Evolutionary conservation across 2,888 invertebrate genomes (phyloP).

Genomic region (Ethmia dodecea): DNA sequence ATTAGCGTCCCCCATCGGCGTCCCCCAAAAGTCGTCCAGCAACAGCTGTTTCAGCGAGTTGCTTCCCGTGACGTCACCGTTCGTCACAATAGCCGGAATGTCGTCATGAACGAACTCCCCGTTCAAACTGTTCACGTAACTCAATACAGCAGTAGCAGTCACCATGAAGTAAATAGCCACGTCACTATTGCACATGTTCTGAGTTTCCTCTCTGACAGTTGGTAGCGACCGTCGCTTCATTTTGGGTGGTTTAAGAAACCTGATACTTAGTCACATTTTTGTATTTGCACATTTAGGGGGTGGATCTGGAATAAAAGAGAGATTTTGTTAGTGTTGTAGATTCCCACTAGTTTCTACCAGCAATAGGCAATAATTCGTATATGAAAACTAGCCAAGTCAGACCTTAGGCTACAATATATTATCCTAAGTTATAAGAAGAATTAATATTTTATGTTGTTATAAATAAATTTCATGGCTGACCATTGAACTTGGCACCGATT

Average conservation of each 20-base stretch:
- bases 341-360: no score
- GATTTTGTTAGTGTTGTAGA: neutral
- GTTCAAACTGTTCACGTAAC: constrained; percentile 85
- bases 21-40: constrained; percentile 92
- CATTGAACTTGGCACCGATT: no score
- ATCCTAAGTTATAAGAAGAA: no score
- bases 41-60: constrained; percentile 81
- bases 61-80: constrained; percentile 86
- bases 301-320: constrained; percentile 46
- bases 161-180: constrained; percentile 81
- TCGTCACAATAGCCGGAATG: constrained; percentile 88
- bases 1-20: constrained; percentile 86
- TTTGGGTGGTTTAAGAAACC: constrained; percentile 42
- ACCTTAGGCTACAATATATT: no score
- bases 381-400: no score
- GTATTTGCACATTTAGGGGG: constrained; percentile 59
- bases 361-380: no score
- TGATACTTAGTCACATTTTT: constrained; percentile 64
- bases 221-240: constrained; percentile 70
- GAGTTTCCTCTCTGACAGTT: constrained; percentile 55
- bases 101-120: constrained; percentile 95
- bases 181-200: constrained; percentile 47
- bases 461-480: no score
- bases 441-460: no score
- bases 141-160: constrained; percentile 81